A percentile compares a stretch with the other conserved stretches of the same genome.
These are phyloP conservation scores for Linurgus olivaceus DNA, from an alignment of 2,797 vertebrate genomes.

Conservation along the genomic window DNA sequence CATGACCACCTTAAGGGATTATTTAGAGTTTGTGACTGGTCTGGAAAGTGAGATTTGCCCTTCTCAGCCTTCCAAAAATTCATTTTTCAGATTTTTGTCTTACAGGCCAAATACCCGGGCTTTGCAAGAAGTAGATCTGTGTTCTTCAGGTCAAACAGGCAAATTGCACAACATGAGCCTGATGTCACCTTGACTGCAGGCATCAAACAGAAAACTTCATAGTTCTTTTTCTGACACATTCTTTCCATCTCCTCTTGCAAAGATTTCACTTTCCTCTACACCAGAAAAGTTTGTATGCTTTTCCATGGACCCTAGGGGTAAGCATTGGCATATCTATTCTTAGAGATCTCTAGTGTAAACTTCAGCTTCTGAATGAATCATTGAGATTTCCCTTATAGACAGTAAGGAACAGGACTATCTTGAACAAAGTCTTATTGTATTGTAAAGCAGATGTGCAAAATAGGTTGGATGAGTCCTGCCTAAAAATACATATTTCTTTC, in stretches of 20 bases:
- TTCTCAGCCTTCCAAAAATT: neutral
- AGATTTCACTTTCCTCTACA: neutral
- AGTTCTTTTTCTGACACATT: neutral
- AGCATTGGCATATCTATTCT: neutral
- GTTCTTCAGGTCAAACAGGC: neutral
- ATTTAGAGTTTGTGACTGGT: neutral
- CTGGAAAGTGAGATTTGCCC: neutral
- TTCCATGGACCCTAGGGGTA: neutral
- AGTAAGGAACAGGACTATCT: neutral
- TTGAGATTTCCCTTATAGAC: neutral
- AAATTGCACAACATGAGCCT: neutral
- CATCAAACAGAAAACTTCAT: neutral
- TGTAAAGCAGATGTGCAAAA: neutral
- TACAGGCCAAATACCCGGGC: neutral
- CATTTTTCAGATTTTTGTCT: neutral
- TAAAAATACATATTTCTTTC: neutral
- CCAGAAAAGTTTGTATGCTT: neutral
- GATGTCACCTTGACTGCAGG: neutral
- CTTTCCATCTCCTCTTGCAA: neutral
- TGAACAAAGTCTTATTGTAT: neutral
- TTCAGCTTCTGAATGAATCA: neutral
- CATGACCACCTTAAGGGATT: neutral
- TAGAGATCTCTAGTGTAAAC: neutral
- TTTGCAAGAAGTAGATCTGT: neutral
- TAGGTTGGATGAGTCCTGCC: neutral